These are phyloP conservation scores for Flexamia atlantica DNA, from an alignment of 2,888 invertebrate genomes.

Conservation along the genomic window DNA sequence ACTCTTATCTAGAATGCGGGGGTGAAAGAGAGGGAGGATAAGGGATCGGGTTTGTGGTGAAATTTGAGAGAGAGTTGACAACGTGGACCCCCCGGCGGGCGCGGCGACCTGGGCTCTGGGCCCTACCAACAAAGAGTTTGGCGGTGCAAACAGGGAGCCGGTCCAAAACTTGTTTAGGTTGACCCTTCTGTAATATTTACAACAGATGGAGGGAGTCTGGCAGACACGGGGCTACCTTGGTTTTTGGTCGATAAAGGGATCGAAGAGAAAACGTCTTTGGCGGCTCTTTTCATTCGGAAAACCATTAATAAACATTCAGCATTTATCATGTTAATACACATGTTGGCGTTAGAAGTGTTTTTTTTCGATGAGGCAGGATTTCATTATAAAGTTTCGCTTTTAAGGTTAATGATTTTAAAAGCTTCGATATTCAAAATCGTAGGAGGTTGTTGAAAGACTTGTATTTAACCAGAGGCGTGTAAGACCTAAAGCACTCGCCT, in stretches of 20 bases:
- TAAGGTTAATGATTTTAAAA: no score
- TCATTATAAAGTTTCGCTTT: no score
- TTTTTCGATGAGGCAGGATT: no score
- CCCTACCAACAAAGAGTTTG: constrained; percentile 2
- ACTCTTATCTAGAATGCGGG: background rate
- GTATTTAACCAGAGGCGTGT: no score
- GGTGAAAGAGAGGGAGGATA: background rate
- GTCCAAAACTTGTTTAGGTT: background rate
- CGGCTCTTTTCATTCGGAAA: background rate
- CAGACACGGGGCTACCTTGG: background rate
- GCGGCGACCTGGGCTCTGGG: no score
- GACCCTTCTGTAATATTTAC: constrained; percentile 1
- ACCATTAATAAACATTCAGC: background rate
- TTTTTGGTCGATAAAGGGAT: background rate
- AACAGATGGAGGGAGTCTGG: background rate
- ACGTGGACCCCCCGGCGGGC: constrained; percentile 8
- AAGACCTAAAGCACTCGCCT: no score
- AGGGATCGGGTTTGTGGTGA: background rate
- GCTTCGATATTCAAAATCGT: no score
- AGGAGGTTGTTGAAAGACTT: no score
- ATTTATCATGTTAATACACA: background rate
- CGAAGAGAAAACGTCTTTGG: background rate
- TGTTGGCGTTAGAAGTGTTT: background rate
- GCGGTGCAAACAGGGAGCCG: background rate
- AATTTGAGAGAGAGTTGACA: background rate